These are phyloP conservation scores for Nesospiza acunhae DNA, from an alignment of 2,113 vertebrate species.

Conservation along the genomic window DNA sequence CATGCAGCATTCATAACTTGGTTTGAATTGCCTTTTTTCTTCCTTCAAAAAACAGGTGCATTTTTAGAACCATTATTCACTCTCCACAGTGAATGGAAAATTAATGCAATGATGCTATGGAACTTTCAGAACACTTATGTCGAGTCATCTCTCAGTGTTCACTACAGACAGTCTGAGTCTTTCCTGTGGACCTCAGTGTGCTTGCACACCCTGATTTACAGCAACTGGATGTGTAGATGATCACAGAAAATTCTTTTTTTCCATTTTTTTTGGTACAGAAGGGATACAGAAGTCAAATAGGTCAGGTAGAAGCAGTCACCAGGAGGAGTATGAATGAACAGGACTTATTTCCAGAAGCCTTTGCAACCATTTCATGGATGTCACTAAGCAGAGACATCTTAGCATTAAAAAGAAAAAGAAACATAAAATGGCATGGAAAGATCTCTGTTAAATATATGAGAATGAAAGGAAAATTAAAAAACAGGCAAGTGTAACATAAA, in stretches of 20 bases:
- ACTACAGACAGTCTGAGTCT: neutral
- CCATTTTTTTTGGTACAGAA: neutral
- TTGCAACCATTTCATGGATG: neutral
- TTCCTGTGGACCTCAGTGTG: neutral
- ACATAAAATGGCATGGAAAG: neutral
- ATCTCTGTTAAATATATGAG: neutral
- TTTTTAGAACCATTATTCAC: slow-evolving; percentile 31
- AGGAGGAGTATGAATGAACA: neutral
- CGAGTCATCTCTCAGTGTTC: neutral
- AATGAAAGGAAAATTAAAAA: neutral
- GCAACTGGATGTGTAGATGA: neutral
- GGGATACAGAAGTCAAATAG: neutral
- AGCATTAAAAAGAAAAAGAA: neutral
- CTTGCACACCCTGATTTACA: neutral
- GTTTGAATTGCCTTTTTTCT: neutral
- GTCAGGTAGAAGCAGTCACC: neutral
- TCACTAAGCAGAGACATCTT: neutral
- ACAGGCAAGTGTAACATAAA: neutral
- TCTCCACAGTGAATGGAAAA: slow-evolving; percentile 23
- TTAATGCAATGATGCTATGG: slow-evolving; percentile 13
- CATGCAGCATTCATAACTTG: neutral
- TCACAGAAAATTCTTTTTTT: neutral
- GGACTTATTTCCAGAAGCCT: neutral
- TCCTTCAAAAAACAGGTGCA: neutral
- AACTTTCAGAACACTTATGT: neutral